These are phyloP conservation scores for Portunus trituberculatus DNA, from an alignment of 1,140 invertebrate genomes.

Conservation along the genomic window DNA sequence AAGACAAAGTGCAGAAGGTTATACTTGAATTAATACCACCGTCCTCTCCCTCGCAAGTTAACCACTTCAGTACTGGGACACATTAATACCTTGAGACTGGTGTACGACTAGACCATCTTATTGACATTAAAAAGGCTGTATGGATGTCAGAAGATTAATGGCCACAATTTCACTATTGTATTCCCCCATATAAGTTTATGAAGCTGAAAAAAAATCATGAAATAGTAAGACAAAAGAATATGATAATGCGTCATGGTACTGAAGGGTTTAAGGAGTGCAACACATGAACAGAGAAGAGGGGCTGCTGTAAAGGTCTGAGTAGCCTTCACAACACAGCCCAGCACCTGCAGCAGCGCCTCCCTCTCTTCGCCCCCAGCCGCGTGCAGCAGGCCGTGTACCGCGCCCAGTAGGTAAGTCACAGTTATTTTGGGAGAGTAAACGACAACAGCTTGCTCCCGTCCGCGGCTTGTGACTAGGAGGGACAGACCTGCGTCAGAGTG, in stretches of 20 bases:
- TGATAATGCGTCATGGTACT: too few species aligned
- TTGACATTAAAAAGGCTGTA: too few species aligned
- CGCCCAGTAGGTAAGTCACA: not conserved
- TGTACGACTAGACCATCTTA: too few species aligned
- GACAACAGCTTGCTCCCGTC: not conserved
- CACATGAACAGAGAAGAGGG: not conserved
- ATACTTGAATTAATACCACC: too few species aligned
- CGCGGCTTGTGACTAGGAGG: not conserved
- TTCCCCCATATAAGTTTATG: too few species aligned
- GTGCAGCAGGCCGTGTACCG: not conserved
- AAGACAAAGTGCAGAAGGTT: not conserved
- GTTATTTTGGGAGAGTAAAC: conserved; percentile 1
- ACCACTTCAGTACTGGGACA: too few species aligned
- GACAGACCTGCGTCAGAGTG: not conserved
- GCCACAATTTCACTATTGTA: too few species aligned
- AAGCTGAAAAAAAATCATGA: too few species aligned
- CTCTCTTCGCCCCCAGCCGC: not conserved
- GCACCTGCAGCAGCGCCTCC: not conserved
- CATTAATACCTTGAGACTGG: too few species aligned
- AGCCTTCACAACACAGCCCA: not conserved
- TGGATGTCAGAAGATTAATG: too few species aligned
- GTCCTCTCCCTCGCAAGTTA: not conserved
- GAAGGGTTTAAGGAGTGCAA: not conserved
- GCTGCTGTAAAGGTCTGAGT: not conserved
- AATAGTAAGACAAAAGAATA: too few species aligned